phyloP scores from a whole-genome alignment of 2,113 vertebrate genomes.

The Globicephala melas region DNA sequence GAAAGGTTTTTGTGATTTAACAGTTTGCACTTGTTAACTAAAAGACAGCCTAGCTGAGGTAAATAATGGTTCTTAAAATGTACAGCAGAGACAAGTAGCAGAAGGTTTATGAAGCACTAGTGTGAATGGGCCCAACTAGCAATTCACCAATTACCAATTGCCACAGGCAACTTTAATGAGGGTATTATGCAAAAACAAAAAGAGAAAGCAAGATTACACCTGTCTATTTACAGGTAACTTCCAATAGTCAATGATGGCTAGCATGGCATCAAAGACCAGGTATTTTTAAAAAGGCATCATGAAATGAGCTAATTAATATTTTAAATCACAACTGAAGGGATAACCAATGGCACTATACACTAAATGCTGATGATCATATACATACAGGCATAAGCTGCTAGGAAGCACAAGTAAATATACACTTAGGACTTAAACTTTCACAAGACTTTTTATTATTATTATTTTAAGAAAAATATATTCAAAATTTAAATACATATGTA shows the following conservation, averaged over 20 bases:
- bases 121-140: background rate
- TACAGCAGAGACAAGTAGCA: background rate
- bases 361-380: background rate
- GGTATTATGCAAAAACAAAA: background rate
- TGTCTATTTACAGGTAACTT: background rate
- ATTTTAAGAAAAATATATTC: conserved; percentile 10
- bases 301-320: conserved; percentile 23
- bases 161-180: background rate
- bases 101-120: background rate
- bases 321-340: background rate
- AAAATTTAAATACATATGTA: background rate
- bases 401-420: background rate
- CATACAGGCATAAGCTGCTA: background rate
- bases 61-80: background rate
- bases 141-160: background rate
- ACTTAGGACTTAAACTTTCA: background rate
- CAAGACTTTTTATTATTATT: background rate
- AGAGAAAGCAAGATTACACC: background rate
- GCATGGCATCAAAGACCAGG: background rate
- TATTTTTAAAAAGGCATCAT: background rate
- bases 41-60: background rate
- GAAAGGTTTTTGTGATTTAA: too few relatives aligned
- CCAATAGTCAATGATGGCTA: background rate
- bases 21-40: background rate
- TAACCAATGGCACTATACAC: background rate